Conservation (phyloP, 2,888 invertebrate species). For the Habrosyne pyritoides region DNA sequence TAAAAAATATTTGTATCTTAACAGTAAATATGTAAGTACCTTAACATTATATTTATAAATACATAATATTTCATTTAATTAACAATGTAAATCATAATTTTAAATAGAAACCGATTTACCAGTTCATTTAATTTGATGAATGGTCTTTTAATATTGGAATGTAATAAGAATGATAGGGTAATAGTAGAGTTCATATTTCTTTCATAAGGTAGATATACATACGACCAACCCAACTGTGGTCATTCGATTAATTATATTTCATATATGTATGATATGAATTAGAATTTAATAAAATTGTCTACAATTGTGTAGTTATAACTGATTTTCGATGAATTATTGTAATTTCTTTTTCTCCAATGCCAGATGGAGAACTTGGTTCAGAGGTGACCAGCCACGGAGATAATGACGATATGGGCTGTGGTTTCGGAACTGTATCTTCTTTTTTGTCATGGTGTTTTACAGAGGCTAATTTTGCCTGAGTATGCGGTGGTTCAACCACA, state of each 20-base stretch:
- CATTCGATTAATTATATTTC: background rate
- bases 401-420: constrained; percentile 86
- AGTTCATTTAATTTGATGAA: no score
- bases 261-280: background rate
- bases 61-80: no score
- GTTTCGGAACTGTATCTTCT: constrained; percentile 79
- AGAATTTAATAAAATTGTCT: constrained; percentile 17
- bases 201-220: background rate
- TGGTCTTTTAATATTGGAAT: background rate
- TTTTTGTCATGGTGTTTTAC: constrained; percentile 78
- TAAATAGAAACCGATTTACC: no score
- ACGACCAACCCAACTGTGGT: background rate
- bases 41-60: background rate
- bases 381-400: constrained; percentile 93
- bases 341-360: constrained; percentile 85
- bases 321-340: constrained; percentile 92
- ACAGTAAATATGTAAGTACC: background rate
- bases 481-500: constrained; percentile 73
- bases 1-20: background rate
- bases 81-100: background rate
- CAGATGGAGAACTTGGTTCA: constrained; percentile 86
- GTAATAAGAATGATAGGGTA: no score
- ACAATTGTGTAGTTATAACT: constrained; percentile 93
- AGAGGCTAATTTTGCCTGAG: constrained; percentile 62
- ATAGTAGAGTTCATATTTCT: no score